Evolutionary conservation across 2,113 vertebrate species (phyloP).

Genomic region (Python bivittatus): DNA sequence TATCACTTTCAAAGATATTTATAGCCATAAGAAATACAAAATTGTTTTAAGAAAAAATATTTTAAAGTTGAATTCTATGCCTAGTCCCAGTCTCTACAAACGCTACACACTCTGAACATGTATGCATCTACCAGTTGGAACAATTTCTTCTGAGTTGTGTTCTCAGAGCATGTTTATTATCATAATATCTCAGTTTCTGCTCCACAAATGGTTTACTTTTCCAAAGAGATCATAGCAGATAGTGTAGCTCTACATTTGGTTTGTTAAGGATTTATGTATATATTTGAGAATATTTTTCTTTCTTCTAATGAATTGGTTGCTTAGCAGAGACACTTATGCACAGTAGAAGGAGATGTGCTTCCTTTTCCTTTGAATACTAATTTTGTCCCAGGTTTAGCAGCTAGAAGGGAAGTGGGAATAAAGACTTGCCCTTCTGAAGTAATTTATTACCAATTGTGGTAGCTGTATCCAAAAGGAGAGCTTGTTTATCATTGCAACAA

Average conservation of each 20-base stretch:
- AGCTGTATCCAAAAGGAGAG: neutral
- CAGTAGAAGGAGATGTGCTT: neutral
- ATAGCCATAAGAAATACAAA: neutral
- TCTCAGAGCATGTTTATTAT: neutral
- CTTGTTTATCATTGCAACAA: neutral
- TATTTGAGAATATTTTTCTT: constrained; percentile 27
- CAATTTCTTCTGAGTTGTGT: neutral
- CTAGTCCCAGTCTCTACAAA: neutral
- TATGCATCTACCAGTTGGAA: neutral
- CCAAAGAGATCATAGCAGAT: neutral
- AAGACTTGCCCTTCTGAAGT: neutral
- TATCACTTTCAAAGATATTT: neutral
- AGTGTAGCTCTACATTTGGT: constrained; percentile 33
- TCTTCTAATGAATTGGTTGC: neutral
- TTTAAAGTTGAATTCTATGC: neutral
- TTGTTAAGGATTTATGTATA: constrained; percentile 22
- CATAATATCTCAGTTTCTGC: neutral
- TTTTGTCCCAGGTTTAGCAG: constrained; percentile 17
- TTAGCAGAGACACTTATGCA: neutral
- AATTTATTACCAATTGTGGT: neutral
- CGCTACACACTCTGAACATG: neutral
- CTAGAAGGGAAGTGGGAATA: constrained; percentile 15
- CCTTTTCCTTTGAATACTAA: neutral
- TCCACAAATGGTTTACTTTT: neutral
- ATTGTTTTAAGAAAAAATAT: neutral